Base-by-base conservation (phyloP, 2,888 invertebrate genomes). In the Protophormia terraenovae region DNA sequence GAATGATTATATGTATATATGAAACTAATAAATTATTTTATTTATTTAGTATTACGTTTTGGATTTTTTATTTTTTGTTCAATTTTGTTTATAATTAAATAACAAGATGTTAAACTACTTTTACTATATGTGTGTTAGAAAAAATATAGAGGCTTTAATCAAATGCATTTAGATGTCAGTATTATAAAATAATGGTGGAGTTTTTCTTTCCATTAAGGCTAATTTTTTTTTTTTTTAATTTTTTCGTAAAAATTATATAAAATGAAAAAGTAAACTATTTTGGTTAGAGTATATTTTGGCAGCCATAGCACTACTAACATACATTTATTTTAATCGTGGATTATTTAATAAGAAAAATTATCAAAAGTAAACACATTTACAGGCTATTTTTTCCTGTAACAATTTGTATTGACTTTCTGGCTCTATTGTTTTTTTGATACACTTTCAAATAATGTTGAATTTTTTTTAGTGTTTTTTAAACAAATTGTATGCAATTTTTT, bases 211-310 rank as follows among this genome's bases (percentile, higher is more conserved):
- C 10, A 14, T 10, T 10, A n/a, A n/a, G n/a, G 16, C 29, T 22
- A 10, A 35, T 35, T 5, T 16, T 29, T 32, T 60, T 35, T 69
- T 77, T 19, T 24, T 47, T 55, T 41, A 38, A 53, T n/a, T n/a
- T n/a, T n/a, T n/a, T n/a, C n/a, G n/a, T n/a, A n/a, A 24, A 50
- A 75, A 53, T 76, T 77, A 67, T 35, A 24, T 58, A 77, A 69
- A 16, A 14, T 35, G 2, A 32, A 27, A 58, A 45, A 1, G 19
- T 29, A n/a, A n/a, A n/a, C 29, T 58, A 58, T 24, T 53, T 53
- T 10, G 53, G 12, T 58, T n/a, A 24, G 1, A 53, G n/a, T 55
- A 27, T 32, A 32, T 60, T 60, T 45, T 47, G 16, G 27, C 27
- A 45, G 41, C 24, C 8, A n/a, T 27, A 29, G 16, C 66, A 47